phyloP scores from a whole-genome alignment of 2,888 invertebrate species.

The Rotaria macrura region DNA sequence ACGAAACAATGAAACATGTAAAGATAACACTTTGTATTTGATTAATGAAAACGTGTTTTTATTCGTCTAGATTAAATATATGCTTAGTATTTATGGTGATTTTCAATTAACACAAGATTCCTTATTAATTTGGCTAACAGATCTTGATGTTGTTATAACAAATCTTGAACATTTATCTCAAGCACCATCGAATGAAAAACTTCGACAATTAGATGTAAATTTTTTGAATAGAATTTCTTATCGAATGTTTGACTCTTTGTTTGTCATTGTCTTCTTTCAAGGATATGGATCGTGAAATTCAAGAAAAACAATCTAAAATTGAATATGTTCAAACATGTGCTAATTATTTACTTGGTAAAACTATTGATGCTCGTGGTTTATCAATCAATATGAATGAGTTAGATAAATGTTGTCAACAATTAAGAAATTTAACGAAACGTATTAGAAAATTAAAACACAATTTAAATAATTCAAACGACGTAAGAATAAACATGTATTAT shows the following conservation, averaged over 20 bases:
- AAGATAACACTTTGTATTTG: background rate
- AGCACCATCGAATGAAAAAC: background rate
- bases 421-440: background rate
- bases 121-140: background rate
- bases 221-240: background rate
- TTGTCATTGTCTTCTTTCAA: background rate
- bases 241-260: no score
- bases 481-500: background rate
- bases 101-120: slow-evolving; percentile 18
- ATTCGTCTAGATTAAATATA: background rate
- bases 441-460: background rate
- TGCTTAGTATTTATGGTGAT: slow-evolving; percentile 3
- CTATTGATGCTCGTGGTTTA: slow-evolving; percentile 9
- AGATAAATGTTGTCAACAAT: background rate
- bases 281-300: slow-evolving; percentile 14
- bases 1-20: background rate
- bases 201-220: slow-evolving; percentile 10
- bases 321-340: slow-evolving; percentile 18
- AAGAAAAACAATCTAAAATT: background rate
- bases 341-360: slow-evolving; percentile 20
- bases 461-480: background rate
- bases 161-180: slow-evolving; percentile 18
- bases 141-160: background rate
- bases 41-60: background rate
- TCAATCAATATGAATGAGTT: background rate